Base-by-base conservation (phyloP, 1,140 invertebrate genomes). In the Popillia japonica region DNA sequence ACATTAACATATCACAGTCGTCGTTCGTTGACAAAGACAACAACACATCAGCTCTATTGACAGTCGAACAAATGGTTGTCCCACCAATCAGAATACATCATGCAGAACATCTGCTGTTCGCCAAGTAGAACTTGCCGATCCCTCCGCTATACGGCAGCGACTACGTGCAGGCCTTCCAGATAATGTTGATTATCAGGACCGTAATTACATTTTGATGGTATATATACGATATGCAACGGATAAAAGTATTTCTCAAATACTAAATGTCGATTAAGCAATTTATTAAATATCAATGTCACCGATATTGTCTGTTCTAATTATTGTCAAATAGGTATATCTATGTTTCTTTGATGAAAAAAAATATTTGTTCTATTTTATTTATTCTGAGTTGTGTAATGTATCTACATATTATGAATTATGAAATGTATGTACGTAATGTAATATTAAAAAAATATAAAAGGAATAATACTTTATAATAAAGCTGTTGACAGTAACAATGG, bases 31-130 rank as follows among this genome's bases (percentile, higher is more conserved):
- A 68, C 61, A 68, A 27, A 68, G 61, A 68, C 61, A 68, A 68
- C 61, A 68, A 23, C 61, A 27, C 61, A 68, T 68, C 61, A 68
- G 61, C 11, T 9, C 61, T 68, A 68, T 68, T 81, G 82, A 83
- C 82, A 83, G 82, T 79, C 68, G 77, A 83, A 83, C 82, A 83
- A 83, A 83, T 83, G 81, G 82, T 82, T 83, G 82, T 81, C 79
- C 77, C 75, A 77, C 82, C 82, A 83, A 82, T 83, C 82, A 79
- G 81, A 81, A 82, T 82, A 80, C 79, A 81, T 83, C 81, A 82
- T 79, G 75, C 61, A 48, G 59, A 81, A 81, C 81, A 82, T 82
- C 81, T 82, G 81, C 81, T 64, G 20, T 27, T 59, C 59, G 27
- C 76, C 75, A 27, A 48, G 41, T 20, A 74, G 72, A 74, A 74